A percentile compares a stretch with the other conserved stretches of the same genome.
Conservation (phyloP, 2,888 invertebrate species). For the Noctua fimbriata region DNA sequence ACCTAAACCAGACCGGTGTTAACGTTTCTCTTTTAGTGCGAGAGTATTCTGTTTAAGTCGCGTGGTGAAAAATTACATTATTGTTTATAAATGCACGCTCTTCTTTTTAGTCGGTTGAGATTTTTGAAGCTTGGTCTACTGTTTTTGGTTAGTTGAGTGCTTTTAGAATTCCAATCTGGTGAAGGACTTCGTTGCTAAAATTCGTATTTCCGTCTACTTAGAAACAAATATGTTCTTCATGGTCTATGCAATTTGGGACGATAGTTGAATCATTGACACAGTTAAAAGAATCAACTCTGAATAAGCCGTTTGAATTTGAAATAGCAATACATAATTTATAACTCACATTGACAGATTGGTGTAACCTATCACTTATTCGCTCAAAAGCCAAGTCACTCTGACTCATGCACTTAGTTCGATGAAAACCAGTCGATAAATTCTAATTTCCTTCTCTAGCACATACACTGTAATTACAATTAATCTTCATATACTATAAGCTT, state of each 20-base stretch:
- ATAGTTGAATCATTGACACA: slow-evolving; percentile 15
- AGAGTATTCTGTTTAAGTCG: slow-evolving; percentile 45
- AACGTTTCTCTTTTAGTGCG: slow-evolving; percentile 66
- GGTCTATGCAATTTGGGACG: background rate
- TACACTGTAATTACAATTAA: slow-evolving; percentile 62
- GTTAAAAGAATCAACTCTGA: slow-evolving; percentile 22
- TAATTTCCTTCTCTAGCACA: slow-evolving; percentile 27
- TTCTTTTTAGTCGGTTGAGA: slow-evolving; percentile 27
- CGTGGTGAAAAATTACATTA: slow-evolving; percentile 55
- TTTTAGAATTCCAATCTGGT: background rate
- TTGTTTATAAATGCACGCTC: slow-evolving; percentile 37
- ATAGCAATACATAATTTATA: slow-evolving; percentile 32
- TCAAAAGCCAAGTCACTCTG: slow-evolving; percentile 21
- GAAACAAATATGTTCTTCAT: background rate
- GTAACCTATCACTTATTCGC: slow-evolving; percentile 31
- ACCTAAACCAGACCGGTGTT: slow-evolving; percentile 69
- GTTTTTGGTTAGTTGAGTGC: slow-evolving; percentile 28
- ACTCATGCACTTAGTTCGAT: slow-evolving; percentile 31
- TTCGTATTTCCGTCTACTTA: background rate
- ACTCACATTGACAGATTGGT: slow-evolving; percentile 36
- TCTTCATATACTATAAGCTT: slow-evolving; percentile 52
- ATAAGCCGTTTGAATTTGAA: slow-evolving; percentile 23
- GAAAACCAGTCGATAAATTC: slow-evolving; percentile 24
- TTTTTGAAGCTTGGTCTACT: slow-evolving; percentile 22
- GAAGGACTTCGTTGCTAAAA: slow-evolving; percentile 2